Percentiles rank a stretch among this genome's conserved stretches.
These are phyloP conservation scores for Dynastes hyllus DNA, from an alignment of 2,888 invertebrate species.

Conservation along the genomic window DNA sequence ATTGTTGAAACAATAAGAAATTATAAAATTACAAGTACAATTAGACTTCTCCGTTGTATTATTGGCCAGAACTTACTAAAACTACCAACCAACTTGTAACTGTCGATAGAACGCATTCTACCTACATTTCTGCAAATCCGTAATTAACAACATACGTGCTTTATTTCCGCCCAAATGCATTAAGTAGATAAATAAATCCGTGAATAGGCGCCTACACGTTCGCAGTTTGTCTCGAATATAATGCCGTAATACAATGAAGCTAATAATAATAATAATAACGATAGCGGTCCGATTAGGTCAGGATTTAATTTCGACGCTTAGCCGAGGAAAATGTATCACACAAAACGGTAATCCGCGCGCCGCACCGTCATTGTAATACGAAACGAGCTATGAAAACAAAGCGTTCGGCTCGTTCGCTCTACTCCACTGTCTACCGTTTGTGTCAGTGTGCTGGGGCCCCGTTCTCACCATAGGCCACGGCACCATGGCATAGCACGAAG, in stretches of 20 bases:
- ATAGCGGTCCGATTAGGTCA: slow-evolving; percentile 38
- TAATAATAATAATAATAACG: slow-evolving; percentile 35
- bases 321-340: slow-evolving; percentile 50
- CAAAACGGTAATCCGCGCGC: slow-evolving; percentile 52
- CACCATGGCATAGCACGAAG: slow-evolving; percentile 40
- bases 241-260: slow-evolving; percentile 20
- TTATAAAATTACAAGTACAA: no score
- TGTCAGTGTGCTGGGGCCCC: neutral
- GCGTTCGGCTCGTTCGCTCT: slow-evolving; percentile 30
- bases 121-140: neutral
- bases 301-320: slow-evolving; percentile 50
- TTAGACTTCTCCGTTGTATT: no score
- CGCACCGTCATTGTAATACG: slow-evolving; percentile 53
- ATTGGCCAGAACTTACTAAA: no score
- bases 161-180: neutral
- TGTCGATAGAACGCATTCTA: no score
- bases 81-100: no score
- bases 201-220: slow-evolving; percentile 18
- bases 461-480: slow-evolving; percentile 7
- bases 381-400: slow-evolving; percentile 56
- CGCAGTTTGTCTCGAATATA: slow-evolving; percentile 23
- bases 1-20: no score
- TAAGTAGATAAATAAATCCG: slow-evolving; percentile 21
- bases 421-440: slow-evolving; percentile 13
- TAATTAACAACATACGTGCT: neutral